Conservation (phyloP, 2,797 vertebrate species). For the Peromyscus eremicus region DNA sequence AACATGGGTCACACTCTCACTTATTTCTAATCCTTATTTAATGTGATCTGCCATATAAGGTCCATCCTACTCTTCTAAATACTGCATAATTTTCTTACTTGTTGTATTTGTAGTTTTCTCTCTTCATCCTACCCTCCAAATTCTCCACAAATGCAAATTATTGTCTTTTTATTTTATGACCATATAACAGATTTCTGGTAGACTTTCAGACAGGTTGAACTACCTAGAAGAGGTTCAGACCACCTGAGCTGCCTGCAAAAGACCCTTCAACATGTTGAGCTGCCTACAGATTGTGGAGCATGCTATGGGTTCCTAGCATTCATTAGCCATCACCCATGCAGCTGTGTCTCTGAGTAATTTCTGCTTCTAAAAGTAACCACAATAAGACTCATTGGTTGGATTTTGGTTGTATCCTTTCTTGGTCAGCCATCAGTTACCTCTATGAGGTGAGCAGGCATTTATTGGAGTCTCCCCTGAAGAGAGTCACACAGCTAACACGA, state of each 20-base stretch:
- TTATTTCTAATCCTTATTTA: background rate
- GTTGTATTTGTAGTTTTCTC: background rate
- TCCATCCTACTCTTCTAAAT: background rate
- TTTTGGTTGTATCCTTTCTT: background rate
- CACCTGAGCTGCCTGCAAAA: background rate
- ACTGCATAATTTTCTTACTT: background rate
- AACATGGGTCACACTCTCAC: background rate
- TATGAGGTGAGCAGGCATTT: background rate
- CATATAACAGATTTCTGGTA: background rate
- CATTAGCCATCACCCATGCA: background rate
- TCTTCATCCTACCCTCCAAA: background rate
- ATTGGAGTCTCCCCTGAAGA: background rate
- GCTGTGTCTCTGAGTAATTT: background rate
- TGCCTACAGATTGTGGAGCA: background rate
- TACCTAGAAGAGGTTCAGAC: background rate
- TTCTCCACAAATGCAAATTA: background rate
- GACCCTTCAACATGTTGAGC: background rate
- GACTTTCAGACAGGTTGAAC: background rate
- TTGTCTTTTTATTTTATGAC: background rate
- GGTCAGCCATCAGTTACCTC: too few species aligned
- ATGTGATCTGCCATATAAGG: background rate
- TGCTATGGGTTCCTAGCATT: background rate
- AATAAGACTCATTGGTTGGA: background rate
- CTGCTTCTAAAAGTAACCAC: background rate
- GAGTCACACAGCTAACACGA: background rate